Evolutionary conservation across 2,888 invertebrate genomes (phyloP).

Genomic region (Caenorhabditis auriculariae): DNA sequence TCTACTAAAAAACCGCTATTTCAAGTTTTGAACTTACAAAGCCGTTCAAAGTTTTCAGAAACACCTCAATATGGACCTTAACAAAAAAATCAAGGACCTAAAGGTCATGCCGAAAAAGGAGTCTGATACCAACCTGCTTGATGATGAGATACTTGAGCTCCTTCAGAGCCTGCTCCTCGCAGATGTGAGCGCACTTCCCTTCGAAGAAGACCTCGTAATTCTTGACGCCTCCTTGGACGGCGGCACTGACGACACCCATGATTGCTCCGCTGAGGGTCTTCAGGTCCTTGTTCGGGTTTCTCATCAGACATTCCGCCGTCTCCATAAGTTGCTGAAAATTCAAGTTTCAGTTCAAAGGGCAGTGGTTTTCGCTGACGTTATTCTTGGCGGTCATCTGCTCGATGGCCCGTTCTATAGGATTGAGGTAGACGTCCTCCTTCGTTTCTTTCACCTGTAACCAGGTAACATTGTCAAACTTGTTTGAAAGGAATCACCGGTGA

Average conservation of each 20-base stretch:
- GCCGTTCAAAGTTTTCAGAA: too few relatives aligned
- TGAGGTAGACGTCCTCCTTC: slow-evolving; percentile 21
- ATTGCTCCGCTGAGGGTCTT: slow-evolving; percentile 46
- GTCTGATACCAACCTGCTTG: slow-evolving; percentile 29
- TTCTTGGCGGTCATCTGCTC: slow-evolving; percentile 43
- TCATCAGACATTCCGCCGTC: slow-evolving; percentile 4
- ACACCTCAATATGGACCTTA: not conserved
- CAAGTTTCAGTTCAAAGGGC: not conserved
- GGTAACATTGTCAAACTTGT: too few relatives aligned
- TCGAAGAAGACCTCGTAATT: slow-evolving; percentile 53
- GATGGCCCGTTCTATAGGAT: slow-evolving; percentile 25
- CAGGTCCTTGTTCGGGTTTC: slow-evolving; percentile 22
- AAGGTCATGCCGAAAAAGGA: not conserved
- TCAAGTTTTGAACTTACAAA: too few relatives aligned
- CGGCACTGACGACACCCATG: slow-evolving; percentile 50
- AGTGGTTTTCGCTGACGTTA: slow-evolving; percentile 3
- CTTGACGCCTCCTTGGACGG: slow-evolving; percentile 44
- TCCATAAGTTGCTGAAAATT: slow-evolving; percentile 15
- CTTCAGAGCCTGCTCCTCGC: slow-evolving; percentile 37
- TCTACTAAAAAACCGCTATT: too few relatives aligned
- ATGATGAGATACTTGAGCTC: slow-evolving; percentile 41
- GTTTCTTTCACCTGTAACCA: too few relatives aligned
- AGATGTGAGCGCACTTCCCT: slow-evolving; percentile 38
- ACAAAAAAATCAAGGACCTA: not conserved
- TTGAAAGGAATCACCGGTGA: too few relatives aligned